These are phyloP conservation scores for Clistopyga incitator DNA, from an alignment of 2,888 invertebrate species.

Conservation along the genomic window DNA sequence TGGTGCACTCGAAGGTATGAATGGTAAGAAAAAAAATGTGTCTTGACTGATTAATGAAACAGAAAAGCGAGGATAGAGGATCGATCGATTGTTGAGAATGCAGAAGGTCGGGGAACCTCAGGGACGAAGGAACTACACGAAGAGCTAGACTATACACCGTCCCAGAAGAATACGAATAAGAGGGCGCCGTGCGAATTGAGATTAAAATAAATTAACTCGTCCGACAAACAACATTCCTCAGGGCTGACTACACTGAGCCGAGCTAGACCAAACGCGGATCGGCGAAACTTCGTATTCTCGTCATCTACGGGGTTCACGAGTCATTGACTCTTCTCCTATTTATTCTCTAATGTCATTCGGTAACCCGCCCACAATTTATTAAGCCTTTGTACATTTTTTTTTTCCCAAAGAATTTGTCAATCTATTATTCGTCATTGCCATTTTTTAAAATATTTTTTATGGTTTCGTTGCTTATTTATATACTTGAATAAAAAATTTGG, in stretches of 20 bases:
- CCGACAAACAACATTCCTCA: conserved; percentile 65
- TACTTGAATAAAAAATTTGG: too few species aligned
- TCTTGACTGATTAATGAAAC: not conserved
- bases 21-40: not conserved
- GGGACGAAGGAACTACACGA: not conserved
- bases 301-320: not conserved
- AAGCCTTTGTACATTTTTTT: not conserved
- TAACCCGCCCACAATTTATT: too few species aligned
- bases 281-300: not conserved
- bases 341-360: not conserved
- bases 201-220: conserved; percentile 68
- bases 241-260: conserved; percentile 23
- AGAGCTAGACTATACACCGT: conserved; percentile 27
- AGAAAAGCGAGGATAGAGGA: conserved; percentile 8
- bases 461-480: too few species aligned
- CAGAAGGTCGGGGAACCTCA: not conserved
- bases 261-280: conserved; percentile 31
- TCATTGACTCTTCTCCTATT: not conserved
- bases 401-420: not conserved
- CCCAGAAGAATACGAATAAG: conserved; percentile 59
- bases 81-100: not conserved
- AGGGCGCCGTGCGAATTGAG: conserved; percentile 60
- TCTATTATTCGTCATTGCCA: too few species aligned
- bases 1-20: not conserved
- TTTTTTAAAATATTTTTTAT: not conserved